Base-by-base conservation (phyloP, 2,797 vertebrate species). In the Triplophysa yarkandensis region DNA sequence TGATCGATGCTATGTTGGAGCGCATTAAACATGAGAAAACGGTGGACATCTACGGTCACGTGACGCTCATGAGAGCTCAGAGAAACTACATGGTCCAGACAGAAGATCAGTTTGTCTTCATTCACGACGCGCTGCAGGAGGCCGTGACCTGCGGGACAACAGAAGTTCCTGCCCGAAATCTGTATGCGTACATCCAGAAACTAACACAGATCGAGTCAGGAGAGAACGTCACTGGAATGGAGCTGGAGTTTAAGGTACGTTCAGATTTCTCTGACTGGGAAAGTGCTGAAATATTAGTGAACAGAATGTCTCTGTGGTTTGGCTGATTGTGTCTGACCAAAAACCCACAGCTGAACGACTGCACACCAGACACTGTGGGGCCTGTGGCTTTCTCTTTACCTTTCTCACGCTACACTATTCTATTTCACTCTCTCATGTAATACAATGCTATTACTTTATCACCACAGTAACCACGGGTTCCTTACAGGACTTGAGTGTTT, bases 1-100 rank as follows among this genome's bases (percentile, higher is more conserved):
- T 98, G 88, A 99, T 99, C 88, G 97, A 99, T 86, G 97, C 97
- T 87, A 99, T 99, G 97, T 84, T 98, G 89, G 97, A 98, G 88
- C 93, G 97, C 83, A 99, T 98, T 93, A 98, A 98, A 86, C 96
- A 99, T 86, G 97, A 99, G 94, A 99, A 98, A 91, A 98, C 96
- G 76, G 97, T 94, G 90, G 97, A 99, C 91, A 98, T 99, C 93
- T 99, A 99, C 78, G 97, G 97, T 83, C 97, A 98, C 54, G 97
- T 98, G 85, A 99, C 98, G 77, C 93, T 98, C 89, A 98, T 99
- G 97, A 95, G 98, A 81, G 94, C 98, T 68, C 98, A 99, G 91
- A 94, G 97, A 86, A 99, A 99, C 93, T 99, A 99, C 91, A 99
- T 99, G 98, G 98, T 99, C 90, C 98, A 99, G 87, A 99, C 97